Percentiles rank a stretch among this genome's conserved stretches.
phyloP scores from a whole-genome alignment of 2,888 invertebrate species.

The Orchesella flavescens region DNA sequence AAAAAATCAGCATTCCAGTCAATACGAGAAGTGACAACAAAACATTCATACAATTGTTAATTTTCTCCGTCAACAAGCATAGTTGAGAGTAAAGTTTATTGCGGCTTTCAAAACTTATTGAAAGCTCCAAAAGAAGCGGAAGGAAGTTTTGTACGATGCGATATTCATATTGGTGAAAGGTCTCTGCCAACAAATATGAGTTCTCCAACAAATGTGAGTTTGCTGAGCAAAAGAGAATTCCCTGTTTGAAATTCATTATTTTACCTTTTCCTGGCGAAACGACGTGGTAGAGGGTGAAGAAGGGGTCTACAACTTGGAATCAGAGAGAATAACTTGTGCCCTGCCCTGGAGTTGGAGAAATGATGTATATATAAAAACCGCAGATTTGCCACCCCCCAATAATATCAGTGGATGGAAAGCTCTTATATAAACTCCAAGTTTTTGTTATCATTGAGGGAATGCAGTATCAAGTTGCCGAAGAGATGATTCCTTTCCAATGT shows the following conservation, averaged over 20 bases:
- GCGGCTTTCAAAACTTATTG: too few species aligned
- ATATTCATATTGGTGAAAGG: conserved; percentile 36
- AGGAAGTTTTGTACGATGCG: conserved; percentile 1
- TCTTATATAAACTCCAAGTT: conserved; percentile 26
- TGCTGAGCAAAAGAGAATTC: too few species aligned
- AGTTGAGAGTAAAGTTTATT: too few species aligned
- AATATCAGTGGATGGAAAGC: conserved; percentile 17
- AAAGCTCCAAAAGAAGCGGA: too few species aligned
- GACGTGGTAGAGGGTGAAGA: background rate
- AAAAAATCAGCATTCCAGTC: too few species aligned
- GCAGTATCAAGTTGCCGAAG: conserved; percentile 12
- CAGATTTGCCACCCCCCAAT: conserved; percentile 24
- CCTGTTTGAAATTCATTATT: too few species aligned
- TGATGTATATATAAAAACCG: background rate
- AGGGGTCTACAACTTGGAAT: background rate
- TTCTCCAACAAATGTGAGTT: too few species aligned
- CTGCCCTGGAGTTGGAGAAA: conserved; percentile 17
- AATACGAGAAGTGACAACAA: too few species aligned
- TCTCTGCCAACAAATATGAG: too few species aligned
- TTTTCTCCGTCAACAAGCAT: too few species aligned
- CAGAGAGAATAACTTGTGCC: conserved; percentile 5
- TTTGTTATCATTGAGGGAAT: conserved; percentile 12
- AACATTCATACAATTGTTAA: too few species aligned
- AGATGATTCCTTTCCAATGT: background rate
- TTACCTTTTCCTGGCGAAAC: too few species aligned